Conservation (phyloP, 2,888 invertebrate genomes). For the Orchesella flavescens region DNA sequence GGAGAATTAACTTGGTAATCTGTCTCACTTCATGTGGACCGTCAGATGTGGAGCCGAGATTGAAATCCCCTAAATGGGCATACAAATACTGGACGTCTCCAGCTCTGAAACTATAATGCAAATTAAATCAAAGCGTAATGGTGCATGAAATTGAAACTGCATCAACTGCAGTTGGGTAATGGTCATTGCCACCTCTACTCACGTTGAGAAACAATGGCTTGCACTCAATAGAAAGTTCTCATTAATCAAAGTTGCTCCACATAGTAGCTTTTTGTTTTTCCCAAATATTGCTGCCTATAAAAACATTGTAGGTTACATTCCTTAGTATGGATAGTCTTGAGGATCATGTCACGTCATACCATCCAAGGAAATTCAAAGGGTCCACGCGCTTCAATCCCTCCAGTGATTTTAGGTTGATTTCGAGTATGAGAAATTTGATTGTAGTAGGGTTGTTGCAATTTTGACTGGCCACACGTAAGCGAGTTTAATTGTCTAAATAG, state of each 20-base stretch:
- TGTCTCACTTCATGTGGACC: constrained; percentile 85
- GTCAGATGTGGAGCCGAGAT: constrained; percentile 84
- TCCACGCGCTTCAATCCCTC: constrained; percentile 85
- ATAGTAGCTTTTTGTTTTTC: constrained; percentile 60
- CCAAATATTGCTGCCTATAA: constrained; percentile 67
- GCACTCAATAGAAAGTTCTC: constrained; percentile 86
- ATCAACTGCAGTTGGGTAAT: too few species aligned
- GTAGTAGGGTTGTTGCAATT: not conserved
- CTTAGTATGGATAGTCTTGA: not conserved
- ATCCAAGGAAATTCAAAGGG: constrained; percentile 88
- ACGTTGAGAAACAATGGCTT: constrained; percentile 93
- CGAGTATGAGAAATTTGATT: not conserved
- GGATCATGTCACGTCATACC: constrained; percentile 72
- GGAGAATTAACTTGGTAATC: constrained; percentile 87
- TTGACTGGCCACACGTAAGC: not conserved
- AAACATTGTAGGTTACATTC: not conserved
- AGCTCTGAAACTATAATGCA: constrained; percentile 74
- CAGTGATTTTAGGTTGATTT: constrained; percentile 80
- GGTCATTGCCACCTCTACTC: too few species aligned
- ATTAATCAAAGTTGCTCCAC: constrained; percentile 68
- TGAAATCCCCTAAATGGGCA: constrained; percentile 88
- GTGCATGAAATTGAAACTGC: constrained; percentile 1
- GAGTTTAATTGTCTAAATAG: constrained; percentile 12
- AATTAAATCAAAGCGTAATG: not conserved
- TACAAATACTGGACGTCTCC: constrained; percentile 89